Conservation (phyloP, 2,888 invertebrate genomes). For the Agrochola lota region DNA sequence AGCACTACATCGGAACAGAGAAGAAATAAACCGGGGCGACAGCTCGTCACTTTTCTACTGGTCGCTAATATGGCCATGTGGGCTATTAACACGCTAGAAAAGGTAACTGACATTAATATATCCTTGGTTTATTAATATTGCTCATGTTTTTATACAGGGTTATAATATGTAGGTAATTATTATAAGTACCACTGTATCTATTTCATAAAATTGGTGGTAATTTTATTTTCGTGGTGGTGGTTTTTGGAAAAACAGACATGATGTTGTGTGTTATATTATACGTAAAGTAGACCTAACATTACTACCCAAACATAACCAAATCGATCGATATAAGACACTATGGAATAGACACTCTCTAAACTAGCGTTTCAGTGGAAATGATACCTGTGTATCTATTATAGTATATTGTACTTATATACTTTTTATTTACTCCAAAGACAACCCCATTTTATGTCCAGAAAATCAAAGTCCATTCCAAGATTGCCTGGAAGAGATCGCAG, state of each 20-base stretch:
- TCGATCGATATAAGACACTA: not conserved
- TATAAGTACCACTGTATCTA: not conserved
- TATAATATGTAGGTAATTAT: not conserved
- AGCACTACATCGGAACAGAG: conserved; percentile 93
- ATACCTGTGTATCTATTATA: too few species aligned
- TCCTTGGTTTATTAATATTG: not conserved
- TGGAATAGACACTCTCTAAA: not conserved
- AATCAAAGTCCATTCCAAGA: too few species aligned
- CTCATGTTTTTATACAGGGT: not conserved
- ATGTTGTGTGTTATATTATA: too few species aligned
- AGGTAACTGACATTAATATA: conserved; percentile 71
- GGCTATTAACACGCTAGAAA: conserved; percentile 95
- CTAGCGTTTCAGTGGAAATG: not conserved
- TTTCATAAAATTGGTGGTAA: too few species aligned
- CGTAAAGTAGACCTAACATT: too few species aligned
- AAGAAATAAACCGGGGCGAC: conserved; percentile 94
- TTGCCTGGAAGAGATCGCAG: too few species aligned
- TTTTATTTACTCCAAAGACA: too few species aligned
- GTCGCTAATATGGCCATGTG: conserved; percentile 96
- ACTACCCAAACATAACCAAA: not conserved
- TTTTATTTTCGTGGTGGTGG: too few species aligned
- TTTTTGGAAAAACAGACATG: not conserved
- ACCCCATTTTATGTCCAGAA: too few species aligned
- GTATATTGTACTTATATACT: too few species aligned
- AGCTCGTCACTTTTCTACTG: conserved; percentile 95